Conservation (phyloP, 2,797 vertebrate species). For the Poeciliopsis infans region DNA sequence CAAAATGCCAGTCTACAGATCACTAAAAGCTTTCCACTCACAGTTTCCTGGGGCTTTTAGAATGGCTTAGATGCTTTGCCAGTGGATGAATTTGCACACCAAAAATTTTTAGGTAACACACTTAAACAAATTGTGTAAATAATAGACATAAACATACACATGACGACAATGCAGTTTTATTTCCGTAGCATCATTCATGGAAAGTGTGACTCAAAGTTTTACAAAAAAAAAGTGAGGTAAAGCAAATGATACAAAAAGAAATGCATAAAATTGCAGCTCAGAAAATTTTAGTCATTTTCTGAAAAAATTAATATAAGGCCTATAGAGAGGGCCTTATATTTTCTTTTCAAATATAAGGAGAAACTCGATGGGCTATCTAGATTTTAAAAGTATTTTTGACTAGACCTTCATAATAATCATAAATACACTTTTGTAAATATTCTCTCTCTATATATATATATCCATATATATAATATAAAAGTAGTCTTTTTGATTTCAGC, state of each 20-base stretch:
- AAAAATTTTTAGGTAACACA: conserved; percentile 29
- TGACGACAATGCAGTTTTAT: neutral
- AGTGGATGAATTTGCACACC: conserved; percentile 46
- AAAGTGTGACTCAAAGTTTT: neutral
- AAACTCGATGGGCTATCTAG: neutral
- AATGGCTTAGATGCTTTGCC: conserved; percentile 71
- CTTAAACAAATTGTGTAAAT: conserved; percentile 21
- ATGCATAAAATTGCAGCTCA: neutral
- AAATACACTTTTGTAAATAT: neutral
- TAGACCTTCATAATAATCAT: neutral
- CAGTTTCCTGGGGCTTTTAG: conserved; percentile 73
- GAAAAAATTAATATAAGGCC: neutral
- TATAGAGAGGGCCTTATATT: too few relatives aligned
- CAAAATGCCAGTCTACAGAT: conserved; percentile 82
- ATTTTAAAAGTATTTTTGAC: neutral
- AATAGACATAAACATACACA: conserved; percentile 16
- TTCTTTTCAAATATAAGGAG: neutral
- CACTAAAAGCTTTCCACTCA: conserved; percentile 81
- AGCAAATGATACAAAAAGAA: neutral
- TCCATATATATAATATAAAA: too few relatives aligned
- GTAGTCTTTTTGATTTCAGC: too few relatives aligned
- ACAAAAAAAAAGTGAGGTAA: neutral
- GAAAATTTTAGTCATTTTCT: neutral
- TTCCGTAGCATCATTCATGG: neutral
- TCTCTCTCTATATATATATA: too few relatives aligned